Percentiles rank a stretch among this genome's conserved stretches.
phyloP scores from a whole-genome alignment of 37 sponge, comb jelly and placozoan species.

The Spongia lamella region DNA sequence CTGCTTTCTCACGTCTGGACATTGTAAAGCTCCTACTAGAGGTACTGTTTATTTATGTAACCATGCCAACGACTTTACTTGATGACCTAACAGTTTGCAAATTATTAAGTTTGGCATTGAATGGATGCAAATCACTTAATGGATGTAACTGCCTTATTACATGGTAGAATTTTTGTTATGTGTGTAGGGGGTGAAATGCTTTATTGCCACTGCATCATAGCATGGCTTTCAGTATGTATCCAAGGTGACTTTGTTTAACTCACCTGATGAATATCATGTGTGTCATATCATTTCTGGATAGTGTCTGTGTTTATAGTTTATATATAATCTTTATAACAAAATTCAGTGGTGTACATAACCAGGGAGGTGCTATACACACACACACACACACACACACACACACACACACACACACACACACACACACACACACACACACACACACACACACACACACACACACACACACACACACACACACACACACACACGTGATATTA shows the following conservation, averaged over 20 bases:
- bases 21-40: slow-evolving; percentile 41
- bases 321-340: neutral
- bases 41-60: neutral
- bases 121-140: too few relatives aligned
- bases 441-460: neutral
- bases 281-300: neutral
- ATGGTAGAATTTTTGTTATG: too few relatives aligned
- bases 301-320: neutral
- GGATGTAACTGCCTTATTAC: too few relatives aligned
- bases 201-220: too few relatives aligned
- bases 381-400: slow-evolving; percentile 1
- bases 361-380: neutral
- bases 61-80: too few relatives aligned
- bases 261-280: neutral
- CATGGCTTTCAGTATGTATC: too few relatives aligned
- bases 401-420: neutral
- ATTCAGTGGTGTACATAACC: neutral
- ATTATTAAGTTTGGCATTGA: too few relatives aligned
- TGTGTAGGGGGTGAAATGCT: too few relatives aligned
- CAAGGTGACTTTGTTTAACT: too few relatives aligned
- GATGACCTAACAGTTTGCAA: too few relatives aligned
- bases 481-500: slow-evolving; percentile 47
- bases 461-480: slow-evolving; percentile 55
- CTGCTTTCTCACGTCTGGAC: slow-evolving; percentile 37
- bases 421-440: slow-evolving; percentile 5